These are phyloP conservation scores for Fopius arisanus DNA, from an alignment of 1,140 invertebrate species.

Conservation along the genomic window DNA sequence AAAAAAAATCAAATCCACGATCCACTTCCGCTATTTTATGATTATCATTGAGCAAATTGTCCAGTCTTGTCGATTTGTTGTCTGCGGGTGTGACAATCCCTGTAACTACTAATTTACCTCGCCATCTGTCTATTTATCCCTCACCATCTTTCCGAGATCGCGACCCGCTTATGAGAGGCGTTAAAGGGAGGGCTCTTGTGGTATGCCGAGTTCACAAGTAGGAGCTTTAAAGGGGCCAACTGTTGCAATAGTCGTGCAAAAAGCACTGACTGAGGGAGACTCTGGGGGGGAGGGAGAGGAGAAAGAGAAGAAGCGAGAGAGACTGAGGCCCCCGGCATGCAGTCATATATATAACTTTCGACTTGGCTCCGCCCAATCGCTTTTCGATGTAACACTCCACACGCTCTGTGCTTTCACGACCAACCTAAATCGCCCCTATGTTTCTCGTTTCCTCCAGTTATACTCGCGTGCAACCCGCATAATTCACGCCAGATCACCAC, in stretches of 20 bases:
- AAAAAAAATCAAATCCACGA: background rate
- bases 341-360: constrained; percentile 21
- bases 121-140: constrained; percentile 4
- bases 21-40: too few species aligned
- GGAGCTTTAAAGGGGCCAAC: constrained; percentile 36
- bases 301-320: constrained; percentile 10
- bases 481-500: constrained; percentile 3
- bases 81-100: background rate
- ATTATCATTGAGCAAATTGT: too few species aligned
- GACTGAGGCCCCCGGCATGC: background rate
- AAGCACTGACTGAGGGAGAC: constrained; percentile 15
- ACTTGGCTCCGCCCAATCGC: constrained; percentile 39
- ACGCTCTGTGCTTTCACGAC: constrained; percentile 20
- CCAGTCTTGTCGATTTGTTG: too few species aligned
- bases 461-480: constrained; percentile 4
- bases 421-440: constrained; percentile 15
- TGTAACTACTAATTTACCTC: background rate
- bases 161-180: constrained; percentile 34
- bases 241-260: constrained; percentile 36
- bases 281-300: background rate
- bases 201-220: constrained; percentile 8
- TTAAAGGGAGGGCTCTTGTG: constrained; percentile 27
- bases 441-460: constrained; percentile 12
- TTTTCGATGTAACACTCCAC: constrained; percentile 27
- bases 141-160: background rate